Evolutionary conservation across 2,797 vertebrate genomes (phyloP).

Genomic region (Jordanella pulchra): DNA sequence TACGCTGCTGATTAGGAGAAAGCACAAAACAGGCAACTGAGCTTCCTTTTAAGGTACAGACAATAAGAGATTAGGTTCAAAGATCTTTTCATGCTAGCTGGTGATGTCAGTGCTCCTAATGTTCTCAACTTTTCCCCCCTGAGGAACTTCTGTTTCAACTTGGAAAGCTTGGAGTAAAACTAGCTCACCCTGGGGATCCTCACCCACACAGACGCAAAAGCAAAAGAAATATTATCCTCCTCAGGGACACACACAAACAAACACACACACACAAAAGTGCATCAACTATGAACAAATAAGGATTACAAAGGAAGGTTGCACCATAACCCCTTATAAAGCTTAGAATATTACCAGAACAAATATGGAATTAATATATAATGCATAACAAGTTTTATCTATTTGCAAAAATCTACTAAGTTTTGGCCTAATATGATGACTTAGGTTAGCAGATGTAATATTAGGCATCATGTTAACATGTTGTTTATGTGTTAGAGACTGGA

Average conservation of each 20-base stretch:
- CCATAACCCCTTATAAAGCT: neutral
- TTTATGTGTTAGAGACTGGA: neutral
- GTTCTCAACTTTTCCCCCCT: constrained; percentile 55
- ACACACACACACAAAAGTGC: constrained; percentile 15
- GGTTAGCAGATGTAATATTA: neutral
- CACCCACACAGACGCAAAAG: constrained; percentile 49
- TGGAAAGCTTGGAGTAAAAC: constrained; percentile 66
- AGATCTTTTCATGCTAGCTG: constrained; percentile 43
- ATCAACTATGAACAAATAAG: constrained; percentile 16
- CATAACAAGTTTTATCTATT: neutral
- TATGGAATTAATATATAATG: neutral
- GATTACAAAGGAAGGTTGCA: constrained; percentile 8
- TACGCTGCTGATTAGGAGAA: constrained; percentile 41
- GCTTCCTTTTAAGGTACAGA: constrained; percentile 42
- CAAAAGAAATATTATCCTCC: constrained; percentile 60
- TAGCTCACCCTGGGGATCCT: constrained; percentile 56
- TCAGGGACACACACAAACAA: constrained; percentile 26
- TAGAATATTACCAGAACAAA: neutral
- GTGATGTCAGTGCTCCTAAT: constrained; percentile 49
- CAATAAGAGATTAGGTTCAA: constrained; percentile 55
- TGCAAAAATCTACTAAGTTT: neutral
- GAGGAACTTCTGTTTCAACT: constrained; percentile 67
- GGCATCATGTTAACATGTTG: neutral
- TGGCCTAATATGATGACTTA: neutral
- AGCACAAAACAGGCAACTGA: constrained; percentile 33